A percentile compares a stretch with the other conserved stretches of the same genome.
Conservation (phyloP, 2,888 invertebrate species). For the Andrena flavipes region DNA sequence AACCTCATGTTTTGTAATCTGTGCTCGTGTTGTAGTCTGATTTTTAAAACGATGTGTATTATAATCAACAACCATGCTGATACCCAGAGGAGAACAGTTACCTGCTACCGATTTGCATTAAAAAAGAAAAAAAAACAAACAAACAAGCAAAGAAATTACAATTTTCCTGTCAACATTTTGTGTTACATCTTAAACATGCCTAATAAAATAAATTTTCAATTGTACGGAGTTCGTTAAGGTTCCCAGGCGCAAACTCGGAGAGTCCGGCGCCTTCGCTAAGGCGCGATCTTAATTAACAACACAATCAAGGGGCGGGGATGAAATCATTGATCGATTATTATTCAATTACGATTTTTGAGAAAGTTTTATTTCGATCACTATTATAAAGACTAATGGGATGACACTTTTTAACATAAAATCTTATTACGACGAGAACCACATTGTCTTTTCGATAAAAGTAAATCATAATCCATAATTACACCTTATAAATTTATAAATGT, state of each 20-base stretch:
- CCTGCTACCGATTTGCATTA: constrained; percentile 73
- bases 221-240: constrained; percentile 68
- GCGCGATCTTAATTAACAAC: background rate
- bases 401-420: constrained; percentile 82
- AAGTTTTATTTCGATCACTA: constrained; percentile 80
- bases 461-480: constrained; percentile 82
- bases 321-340: constrained; percentile 16
- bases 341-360: constrained; percentile 73
- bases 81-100: constrained; percentile 64
- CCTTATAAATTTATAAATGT: constrained; percentile 84
- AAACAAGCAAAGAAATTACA: constrained; percentile 57
- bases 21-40: constrained; percentile 74
- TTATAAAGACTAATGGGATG: constrained; percentile 81
- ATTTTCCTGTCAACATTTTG: constrained; percentile 80
- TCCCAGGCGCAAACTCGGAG: constrained; percentile 41
- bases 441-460: constrained; percentile 68
- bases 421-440: constrained; percentile 78
- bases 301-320: background rate
- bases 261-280: background rate
- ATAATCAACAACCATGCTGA: constrained; percentile 72
- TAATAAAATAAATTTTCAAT: constrained; percentile 82
- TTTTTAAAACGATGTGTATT: constrained; percentile 76
- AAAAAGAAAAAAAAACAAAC: constrained; percentile 60
- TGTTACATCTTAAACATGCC: constrained; percentile 83
- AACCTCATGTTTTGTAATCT: constrained; percentile 67